These are phyloP conservation scores for Apamea monoglypha DNA, from an alignment of 2,888 invertebrate species.

Conservation along the genomic window DNA sequence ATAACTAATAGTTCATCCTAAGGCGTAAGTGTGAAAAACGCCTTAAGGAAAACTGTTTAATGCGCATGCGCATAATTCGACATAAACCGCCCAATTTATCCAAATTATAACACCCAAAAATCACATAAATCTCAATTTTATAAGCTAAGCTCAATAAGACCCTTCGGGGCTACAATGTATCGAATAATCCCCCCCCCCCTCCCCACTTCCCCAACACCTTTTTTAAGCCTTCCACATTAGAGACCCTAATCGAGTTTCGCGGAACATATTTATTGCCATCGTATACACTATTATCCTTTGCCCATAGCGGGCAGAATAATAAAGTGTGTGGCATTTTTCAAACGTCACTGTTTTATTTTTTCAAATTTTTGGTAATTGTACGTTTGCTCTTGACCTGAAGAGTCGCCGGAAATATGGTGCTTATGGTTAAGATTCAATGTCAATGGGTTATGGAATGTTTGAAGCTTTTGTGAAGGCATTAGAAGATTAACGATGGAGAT, in stretches of 20 bases:
- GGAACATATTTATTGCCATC: constrained; percentile 74
- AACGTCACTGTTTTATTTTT: constrained; percentile 21
- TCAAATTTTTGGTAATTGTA: neutral
- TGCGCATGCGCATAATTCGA: neutral
- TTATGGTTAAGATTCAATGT: neutral
- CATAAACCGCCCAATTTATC: neutral
- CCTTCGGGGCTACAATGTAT: constrained; percentile 19
- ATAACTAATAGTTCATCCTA: neutral
- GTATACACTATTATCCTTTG: constrained; percentile 69
- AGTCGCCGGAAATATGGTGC: neutral
- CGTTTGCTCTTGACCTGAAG: constrained; percentile 14
- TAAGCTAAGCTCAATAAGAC: constrained; percentile 39
- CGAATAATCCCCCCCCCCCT: neutral
- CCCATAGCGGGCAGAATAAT: constrained; percentile 34
- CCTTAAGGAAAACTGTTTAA: neutral
- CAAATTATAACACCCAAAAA: constrained; percentile 22
- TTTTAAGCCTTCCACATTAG: constrained; percentile 66
- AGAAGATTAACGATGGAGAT: neutral
- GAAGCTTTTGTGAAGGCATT: neutral
- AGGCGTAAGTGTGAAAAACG: neutral
- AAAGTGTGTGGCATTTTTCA: constrained; percentile 56
- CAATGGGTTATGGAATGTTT: neutral
- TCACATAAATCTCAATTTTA: constrained; percentile 46
- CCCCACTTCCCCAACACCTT: neutral
- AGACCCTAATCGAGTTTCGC: constrained; percentile 74